Evolutionary conservation across 2,888 invertebrate species (phyloP), one percentile per base, ranked within the genome.

Genomic region (Apomyelois bistriatella): DNA sequence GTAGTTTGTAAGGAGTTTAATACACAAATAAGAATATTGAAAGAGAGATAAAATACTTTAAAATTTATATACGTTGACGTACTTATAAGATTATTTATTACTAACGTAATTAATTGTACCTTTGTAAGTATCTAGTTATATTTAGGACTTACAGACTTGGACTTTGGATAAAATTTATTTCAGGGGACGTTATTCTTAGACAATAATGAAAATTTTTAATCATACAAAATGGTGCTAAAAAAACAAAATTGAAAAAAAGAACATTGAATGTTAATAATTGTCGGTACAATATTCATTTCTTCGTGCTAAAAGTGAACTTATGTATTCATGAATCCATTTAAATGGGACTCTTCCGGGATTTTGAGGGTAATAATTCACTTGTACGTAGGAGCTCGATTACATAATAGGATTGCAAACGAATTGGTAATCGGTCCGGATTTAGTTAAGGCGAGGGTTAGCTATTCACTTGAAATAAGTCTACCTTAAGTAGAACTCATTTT

Each of bases 1-100:
- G 72, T 72, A 79, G 81, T 81, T 80, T 74, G 75, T 74, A 72
- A 74, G 61, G 55, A 64, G 76, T 72, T 68, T 69, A 67, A 66
- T 64, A 66, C 62, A 55, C 54, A 58, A 62, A 62, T 65, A 50
- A 46, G 22, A 22, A 22, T 22, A 22, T 22, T 22, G 22, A 2
- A 22, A 22, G 9, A 13, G 4, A 9, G 13, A 46, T 15, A 32
- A 13, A 9, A 30, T n/a, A 12, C n/a, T 22, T 10, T 10, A 9
- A 10, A 16, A 41, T 41, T 9, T 17, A 17, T 41, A 13, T 1
- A 28, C 3, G 3, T 5, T 28, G 3, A 28, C 7, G 28, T 5
- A 5, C 3, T 28, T 28, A 28, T 5, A 28, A 28, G 28, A 28
- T n/a, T n/a, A n/a, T n/a, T n/a, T n/a, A n/a, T n/a, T n/a, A n/a